Conservation (phyloP, 23 tunicate species). For the Ciona savignyi region DNA sequence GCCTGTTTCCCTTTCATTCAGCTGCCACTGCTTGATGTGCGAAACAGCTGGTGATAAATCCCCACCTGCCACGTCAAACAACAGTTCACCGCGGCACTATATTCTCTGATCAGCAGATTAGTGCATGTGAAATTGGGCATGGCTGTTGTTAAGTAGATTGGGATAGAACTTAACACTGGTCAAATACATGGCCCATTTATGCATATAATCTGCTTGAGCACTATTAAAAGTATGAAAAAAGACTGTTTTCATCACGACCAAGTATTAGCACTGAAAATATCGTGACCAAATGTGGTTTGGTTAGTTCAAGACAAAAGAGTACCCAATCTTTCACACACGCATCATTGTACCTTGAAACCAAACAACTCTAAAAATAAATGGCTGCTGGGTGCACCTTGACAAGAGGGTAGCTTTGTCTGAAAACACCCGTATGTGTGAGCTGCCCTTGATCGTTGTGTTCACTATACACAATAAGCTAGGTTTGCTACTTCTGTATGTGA, state of each 20-base stretch:
- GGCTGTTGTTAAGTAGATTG: no score
- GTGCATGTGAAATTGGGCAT: no score
- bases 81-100: no score
- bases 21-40: background rate
- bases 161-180: no score
- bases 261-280: background rate
- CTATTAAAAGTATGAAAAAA: background rate
- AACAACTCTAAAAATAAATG: background rate
- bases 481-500: no score
- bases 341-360: background rate
- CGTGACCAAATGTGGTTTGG: background rate
- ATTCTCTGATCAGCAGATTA: no score
- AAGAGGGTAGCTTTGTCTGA: background rate
- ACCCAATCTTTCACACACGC: background rate
- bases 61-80: background rate
- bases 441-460: background rate
- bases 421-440: background rate
- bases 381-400: background rate
- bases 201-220: no score
- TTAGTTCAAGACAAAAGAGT: background rate
- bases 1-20: background rate
- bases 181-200: no score
- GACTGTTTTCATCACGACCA: background rate
- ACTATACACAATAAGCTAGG: background rate
- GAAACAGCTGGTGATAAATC: background rate